Evolutionary conservation across 2,888 invertebrate genomes (phyloP), one percentile per base, ranked within the genome.

Genomic region (Ecliptopera silaceata): DNA sequence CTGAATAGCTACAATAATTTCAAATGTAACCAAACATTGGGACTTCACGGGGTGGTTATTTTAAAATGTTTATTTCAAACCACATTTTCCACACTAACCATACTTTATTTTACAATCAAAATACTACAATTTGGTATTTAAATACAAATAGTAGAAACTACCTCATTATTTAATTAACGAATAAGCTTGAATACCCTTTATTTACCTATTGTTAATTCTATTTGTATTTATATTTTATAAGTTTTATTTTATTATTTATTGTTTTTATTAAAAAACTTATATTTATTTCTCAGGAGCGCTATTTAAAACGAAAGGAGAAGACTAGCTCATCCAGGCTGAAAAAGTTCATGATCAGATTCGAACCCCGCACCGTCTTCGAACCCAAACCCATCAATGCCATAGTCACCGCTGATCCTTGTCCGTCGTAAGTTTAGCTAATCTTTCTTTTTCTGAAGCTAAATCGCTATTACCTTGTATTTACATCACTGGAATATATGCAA

Each of bases 381-480:
- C 75, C 80, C 0, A 29, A 52, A 0, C 70, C 78, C 0, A 71
- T 88, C 29, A 66, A 59, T 15, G 2, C 69, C 0, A 45, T 85
- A 5, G 85, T 87, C 2, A 76, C 81, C 0, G 74, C 83, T 2
- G 84, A 84, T 4, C 86, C 90, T 3, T 90, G 90, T 45, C 88
- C 90, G 0, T 77, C 83, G 90, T 90, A 56, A 76, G 87, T 12
- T 6, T 12, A n/a, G n/a, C n/a, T n/a, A n/a, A n/a, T n/a, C n/a
- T n/a, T n/a, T n/a, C n/a, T n/a, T n/a, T n/a, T n/a, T n/a, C n/a
- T n/a, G n/a, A n/a, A n/a, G n/a, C n/a, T n/a, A n/a, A n/a, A n/a
- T n/a, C n/a, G n/a, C n/a, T n/a, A n/a, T n/a, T n/a, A n/a, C n/a
- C n/a, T n/a, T n/a, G n/a, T n/a, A n/a, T n/a, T n/a, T n/a, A n/a